Base-by-base conservation (phyloP, 1,140 invertebrate species). In the Medauroidea extradentata region DNA sequence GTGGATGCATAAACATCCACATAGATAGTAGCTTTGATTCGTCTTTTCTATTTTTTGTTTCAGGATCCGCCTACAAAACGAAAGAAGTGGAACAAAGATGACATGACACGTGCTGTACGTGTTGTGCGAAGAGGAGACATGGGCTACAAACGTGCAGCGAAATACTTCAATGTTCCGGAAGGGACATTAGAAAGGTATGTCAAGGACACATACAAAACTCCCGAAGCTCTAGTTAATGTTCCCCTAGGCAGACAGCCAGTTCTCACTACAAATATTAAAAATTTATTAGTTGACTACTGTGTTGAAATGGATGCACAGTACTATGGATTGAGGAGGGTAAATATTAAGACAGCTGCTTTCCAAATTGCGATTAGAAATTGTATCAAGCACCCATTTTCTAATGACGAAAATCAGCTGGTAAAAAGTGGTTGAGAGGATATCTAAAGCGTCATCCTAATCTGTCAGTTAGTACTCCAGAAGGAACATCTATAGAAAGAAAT, bases 281-380 rank as follows among this genome's bases (percentile, higher is more conserved):
- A 52, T 21, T 21, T 63, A 44, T 52, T 70, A 25, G 59, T 53
- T 16, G 46, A 65, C 52, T 61, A 71, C 60, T 25, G 66, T n/a
- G 53, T 57, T 41, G 51, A 64, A 25, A 61, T 68, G 54, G 68
- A 65, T 9, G 11, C 53, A n/a, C 48, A 38, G 13, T 62, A 67
- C 39, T 66, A 61, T 57, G 68, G 67, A 16, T 54, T 70, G 14
- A 62, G 53, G 16, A n/a, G 25, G 4, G 51, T 48, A 27, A 57
- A 73, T 53, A 8, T 67, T 29, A 51, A 59, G 44, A 19, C 11
- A 39, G 21, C 67, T 19, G 67, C 65, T 43, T 68, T 55, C 57
- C 60, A 71, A 61, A 54, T 68, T 23, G 66, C 66, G 16, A 61
- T 59, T 49, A 65, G 61, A 60, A 65, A 71, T 58, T 60, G 67